Evolutionary conservation across 1,140 invertebrate genomes (phyloP), one percentile per base, ranked within the genome.

Genomic region (Neodiprion pinetum): DNA sequence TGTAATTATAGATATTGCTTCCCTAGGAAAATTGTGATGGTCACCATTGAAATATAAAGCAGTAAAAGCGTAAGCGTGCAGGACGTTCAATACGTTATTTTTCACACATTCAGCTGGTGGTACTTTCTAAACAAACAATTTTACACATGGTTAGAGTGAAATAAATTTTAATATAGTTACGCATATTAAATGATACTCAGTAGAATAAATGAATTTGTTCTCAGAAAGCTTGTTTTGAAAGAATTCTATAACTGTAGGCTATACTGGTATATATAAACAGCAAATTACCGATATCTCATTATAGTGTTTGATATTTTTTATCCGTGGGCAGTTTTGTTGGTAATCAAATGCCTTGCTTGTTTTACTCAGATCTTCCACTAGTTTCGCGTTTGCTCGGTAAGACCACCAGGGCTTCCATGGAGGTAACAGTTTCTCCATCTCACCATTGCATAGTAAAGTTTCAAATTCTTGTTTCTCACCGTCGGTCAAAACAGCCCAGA

Each of bases 361-460:
- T 70, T 85, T 74, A 47, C 70, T 47, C 0, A 88, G 9, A 76
- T 92, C 88, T 74, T 90, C 81, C n/a, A 93, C 84, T 68, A 93
- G 81, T 83, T 85, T 90, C 74, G 82, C 89, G 75, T 89, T 84
- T 77, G 71, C 65, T 47, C 77, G 82, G 79, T 85, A 85, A 5
- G 79, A 83, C 94, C 94, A 95, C 94, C 95, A 96, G 2, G 94
- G 94, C 65, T 88, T 85, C 90, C 92, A 95, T 9, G 89, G 80
- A 0, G 93, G 93, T 80, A 95, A 82, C 49, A 95, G 84, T 77
- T 91, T 88, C 49, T 89, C 87, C 12, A 91, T 88, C 79, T 94
- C 91, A 9, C 92, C 92, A 78, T 82, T 90, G 73, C 89, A 88
- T 14, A 94, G 74, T 1, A 94, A 77, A 47, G 92, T 88, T 81